These are phyloP conservation scores for Tyrannus savana DNA, from an alignment of 2,113 vertebrate species.

Conservation along the genomic window DNA sequence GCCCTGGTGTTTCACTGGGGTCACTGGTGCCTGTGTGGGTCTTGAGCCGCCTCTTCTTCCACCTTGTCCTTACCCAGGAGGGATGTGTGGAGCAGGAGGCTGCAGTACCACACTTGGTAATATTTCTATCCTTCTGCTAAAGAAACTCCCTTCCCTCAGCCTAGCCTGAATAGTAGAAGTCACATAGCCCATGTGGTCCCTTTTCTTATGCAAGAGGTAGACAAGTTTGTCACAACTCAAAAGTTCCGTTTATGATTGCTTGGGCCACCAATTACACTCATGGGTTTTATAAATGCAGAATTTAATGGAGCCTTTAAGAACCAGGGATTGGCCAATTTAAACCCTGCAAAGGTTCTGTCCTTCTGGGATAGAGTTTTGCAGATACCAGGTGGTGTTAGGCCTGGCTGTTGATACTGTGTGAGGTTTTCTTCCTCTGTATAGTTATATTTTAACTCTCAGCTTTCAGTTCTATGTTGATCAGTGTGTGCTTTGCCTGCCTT, in stretches of 20 bases:
- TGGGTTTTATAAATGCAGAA: not conserved
- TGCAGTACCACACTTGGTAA: fast-evolving
- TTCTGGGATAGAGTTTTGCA: not conserved
- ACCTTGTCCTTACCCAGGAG: not conserved
- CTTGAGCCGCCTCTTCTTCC: fast-evolving
- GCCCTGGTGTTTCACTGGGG: not conserved
- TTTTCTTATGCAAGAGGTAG: not conserved
- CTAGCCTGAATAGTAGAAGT: not conserved
- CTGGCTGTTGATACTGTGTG: not conserved
- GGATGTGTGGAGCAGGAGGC: no score
- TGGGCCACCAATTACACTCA: not conserved
- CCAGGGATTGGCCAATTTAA: not conserved
- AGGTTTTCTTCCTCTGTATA: not conserved
- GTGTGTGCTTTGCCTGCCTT: not conserved
- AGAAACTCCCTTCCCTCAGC: not conserved
- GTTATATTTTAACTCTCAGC: not conserved
- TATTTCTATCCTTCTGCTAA: not conserved
- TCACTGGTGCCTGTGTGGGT: not conserved
- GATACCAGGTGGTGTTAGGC: not conserved
- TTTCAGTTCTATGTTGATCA: not conserved
- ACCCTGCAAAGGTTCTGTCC: not conserved
- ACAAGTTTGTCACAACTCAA: not conserved
- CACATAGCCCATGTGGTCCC: fast-evolving
- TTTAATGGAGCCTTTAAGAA: not conserved
- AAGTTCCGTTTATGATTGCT: fast-evolving